Percentiles rank a stretch among this genome's conserved stretches.
Evolutionary conservation across 2,888 invertebrate genomes (phyloP).

Genomic region (Epinotia ramella): DNA sequence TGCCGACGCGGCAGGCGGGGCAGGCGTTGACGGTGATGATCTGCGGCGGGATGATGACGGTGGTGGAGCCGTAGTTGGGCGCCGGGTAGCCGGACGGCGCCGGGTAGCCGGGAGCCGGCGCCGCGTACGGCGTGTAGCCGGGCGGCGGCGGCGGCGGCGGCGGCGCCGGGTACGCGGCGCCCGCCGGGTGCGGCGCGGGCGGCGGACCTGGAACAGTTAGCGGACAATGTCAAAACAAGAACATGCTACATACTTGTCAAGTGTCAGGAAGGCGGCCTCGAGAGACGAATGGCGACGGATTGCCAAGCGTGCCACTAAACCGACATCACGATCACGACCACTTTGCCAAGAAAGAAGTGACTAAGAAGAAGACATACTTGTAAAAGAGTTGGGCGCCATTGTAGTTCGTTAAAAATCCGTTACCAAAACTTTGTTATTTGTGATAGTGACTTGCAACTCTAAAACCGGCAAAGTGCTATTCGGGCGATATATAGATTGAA

Average conservation of each 20-base stretch:
- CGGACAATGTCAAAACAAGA: not conserved
- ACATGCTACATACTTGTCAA: not conserved
- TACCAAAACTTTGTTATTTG: too few species aligned
- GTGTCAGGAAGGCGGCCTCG: too few species aligned
- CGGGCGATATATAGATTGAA: too few species aligned
- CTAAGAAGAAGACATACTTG: too few species aligned
- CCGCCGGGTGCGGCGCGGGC: constrained; percentile 52
- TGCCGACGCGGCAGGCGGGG: constrained; percentile 95
- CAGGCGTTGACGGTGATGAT: constrained; percentile 95
- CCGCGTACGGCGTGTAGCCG: constrained; percentile 62
- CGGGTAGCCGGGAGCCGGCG: constrained; percentile 85
- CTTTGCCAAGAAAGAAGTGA: too few species aligned
- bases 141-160: constrained; percentile 44
- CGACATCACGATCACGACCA: too few species aligned
- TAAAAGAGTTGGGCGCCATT: too few species aligned
- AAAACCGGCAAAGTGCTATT: too few species aligned
- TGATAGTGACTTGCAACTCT: too few species aligned
- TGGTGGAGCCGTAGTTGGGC: constrained; percentile 87
- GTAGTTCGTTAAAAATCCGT: too few species aligned
- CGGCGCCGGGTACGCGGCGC: constrained; percentile 46
- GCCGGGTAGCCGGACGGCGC: constrained; percentile 79
- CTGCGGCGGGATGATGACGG: constrained; percentile 89
- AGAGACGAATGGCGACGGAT: too few species aligned
- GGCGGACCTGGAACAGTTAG: constrained; percentile 32
- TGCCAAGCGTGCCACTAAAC: too few species aligned